Percentiles rank a stretch among this genome's conserved stretches.
These are phyloP conservation scores for Microdon myrmicae DNA, from an alignment of 2,888 invertebrate genomes.

Conservation along the genomic window DNA sequence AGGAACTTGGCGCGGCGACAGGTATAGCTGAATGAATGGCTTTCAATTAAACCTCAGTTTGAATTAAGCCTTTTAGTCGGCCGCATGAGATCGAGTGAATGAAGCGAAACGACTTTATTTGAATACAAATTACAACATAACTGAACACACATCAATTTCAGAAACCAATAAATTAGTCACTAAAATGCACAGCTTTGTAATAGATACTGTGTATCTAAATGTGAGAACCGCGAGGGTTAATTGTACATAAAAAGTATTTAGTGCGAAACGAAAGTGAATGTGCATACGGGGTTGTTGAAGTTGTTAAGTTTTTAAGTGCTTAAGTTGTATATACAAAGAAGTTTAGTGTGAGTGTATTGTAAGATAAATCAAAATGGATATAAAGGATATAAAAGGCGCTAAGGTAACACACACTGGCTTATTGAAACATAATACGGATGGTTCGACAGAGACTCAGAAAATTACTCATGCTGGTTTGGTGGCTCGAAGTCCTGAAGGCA, in stretches of 20 bases:
- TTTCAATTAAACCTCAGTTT: conserved; percentile 45
- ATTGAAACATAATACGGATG: conserved; percentile 71
- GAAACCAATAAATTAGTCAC: background rate
- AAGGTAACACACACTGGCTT: conserved; percentile 72
- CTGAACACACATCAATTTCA: background rate
- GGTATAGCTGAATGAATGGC: conserved; percentile 43
- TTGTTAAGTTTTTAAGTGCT: too few relatives aligned
- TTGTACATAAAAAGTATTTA: conserved; percentile 10
- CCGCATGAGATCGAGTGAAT: conserved; percentile 15
- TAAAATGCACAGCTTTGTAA: conserved; percentile 39
- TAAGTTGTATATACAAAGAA: conserved; percentile 18
- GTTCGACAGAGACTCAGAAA: conserved; percentile 70
- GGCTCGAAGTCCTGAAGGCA: conserved; percentile 91
- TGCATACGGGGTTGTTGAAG: too few relatives aligned
- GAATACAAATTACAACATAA: background rate
- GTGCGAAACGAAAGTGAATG: conserved; percentile 42
- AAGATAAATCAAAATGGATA: conserved; percentile 61
- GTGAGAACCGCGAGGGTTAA: conserved; percentile 30
- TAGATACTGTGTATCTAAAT: conserved; percentile 40
- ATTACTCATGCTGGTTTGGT: conserved; percentile 83
- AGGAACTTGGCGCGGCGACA: conserved; percentile 34
- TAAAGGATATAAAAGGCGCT: conserved; percentile 68
- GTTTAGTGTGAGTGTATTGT: conserved; percentile 39
- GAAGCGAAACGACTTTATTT: conserved; percentile 1
- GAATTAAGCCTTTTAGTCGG: conserved; percentile 32